phyloP scores from a whole-genome alignment of 2,888 invertebrate genomes.

The Drosophila gaucha region DNA sequence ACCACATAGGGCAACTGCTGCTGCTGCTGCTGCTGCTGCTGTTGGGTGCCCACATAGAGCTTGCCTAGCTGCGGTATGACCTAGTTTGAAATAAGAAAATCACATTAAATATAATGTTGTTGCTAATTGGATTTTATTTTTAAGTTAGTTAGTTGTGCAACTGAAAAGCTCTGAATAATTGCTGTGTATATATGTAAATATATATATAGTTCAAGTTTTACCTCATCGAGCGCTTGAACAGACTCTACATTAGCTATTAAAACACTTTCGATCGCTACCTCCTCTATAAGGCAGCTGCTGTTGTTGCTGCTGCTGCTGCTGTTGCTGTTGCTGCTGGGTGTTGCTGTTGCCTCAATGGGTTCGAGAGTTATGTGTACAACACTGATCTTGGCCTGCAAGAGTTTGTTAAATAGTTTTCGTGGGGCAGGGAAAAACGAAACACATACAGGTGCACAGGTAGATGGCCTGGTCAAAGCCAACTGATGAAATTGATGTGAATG shows the following conservation, averaged over 20 bases:
- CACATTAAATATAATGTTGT: neutral
- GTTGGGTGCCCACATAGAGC: conserved; percentile 64
- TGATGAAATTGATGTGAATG: conserved; percentile 35
- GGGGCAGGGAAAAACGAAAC: conserved; percentile 9
- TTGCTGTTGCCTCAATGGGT: conserved; percentile 68
- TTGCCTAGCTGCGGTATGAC: conserved; percentile 73
- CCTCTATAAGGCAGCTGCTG: conserved; percentile 28
- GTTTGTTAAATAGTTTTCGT: conserved; percentile 21
- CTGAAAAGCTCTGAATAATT: conserved; percentile 61
- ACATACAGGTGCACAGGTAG: conserved; percentile 48
- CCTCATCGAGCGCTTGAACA: conserved; percentile 56
- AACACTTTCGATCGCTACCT: conserved; percentile 57
- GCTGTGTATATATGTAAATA: conserved; percentile 6
- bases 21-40: conserved; percentile 66
- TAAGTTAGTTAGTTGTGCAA: conserved; percentile 21
- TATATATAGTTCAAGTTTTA: conserved; percentile 31
- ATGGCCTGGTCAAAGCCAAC: conserved; percentile 25
- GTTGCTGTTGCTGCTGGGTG: conserved; percentile 30
- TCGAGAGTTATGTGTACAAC: conserved; percentile 84
- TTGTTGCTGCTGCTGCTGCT: conserved; percentile 34
- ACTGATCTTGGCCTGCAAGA: conserved; percentile 83
- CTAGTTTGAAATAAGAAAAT: conserved; percentile 17
- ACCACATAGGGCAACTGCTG: conserved; percentile 79
- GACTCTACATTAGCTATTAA: conserved; percentile 61
- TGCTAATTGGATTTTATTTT: neutral